A percentile compares a stretch with the other conserved stretches of the same genome.
These are phyloP conservation scores for Diorhabda sublineata DNA, from an alignment of 1,140 invertebrate genomes.

Conservation along the genomic window DNA sequence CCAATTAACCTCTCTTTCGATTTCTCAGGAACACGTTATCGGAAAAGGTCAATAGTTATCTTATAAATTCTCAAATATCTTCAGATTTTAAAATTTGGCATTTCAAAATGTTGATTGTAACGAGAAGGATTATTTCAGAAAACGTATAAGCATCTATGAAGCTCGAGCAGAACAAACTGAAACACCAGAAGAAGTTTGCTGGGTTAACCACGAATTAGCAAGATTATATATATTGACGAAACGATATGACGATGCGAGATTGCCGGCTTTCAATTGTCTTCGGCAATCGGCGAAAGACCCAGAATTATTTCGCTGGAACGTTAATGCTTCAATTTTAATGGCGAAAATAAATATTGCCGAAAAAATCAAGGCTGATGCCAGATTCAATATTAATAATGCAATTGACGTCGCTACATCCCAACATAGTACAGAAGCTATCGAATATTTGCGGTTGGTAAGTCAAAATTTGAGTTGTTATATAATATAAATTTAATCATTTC, in stretches of 20 bases:
- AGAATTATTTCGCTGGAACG: background rate
- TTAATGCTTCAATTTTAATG: background rate
- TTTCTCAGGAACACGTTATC: too few species aligned
- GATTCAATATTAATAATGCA: background rate
- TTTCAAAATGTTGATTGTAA: too few species aligned
- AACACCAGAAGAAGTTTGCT: constrained; percentile 41
- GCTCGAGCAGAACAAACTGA: constrained; percentile 34
- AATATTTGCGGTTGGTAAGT: background rate
- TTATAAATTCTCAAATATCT: too few species aligned
- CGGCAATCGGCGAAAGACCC: background rate
- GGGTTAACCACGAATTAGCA: constrained; percentile 54
- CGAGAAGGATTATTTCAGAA: background rate
- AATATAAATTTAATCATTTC: too few species aligned
- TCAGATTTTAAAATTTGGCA: too few species aligned
- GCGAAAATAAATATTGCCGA: background rate
- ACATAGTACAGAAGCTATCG: background rate
- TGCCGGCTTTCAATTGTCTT: background rate
- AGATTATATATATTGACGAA: constrained; percentile 23
- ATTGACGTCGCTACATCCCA: background rate
- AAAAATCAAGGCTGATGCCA: background rate
- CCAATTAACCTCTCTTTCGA: too few species aligned
- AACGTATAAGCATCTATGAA: constrained; percentile 35
- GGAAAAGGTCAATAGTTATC: too few species aligned
- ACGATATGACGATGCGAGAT: background rate
- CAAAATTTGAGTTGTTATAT: background rate